A percentile compares a stretch with the other conserved stretches of the same genome.
Conservation (phyloP, 2,113 vertebrate genomes). For the Ramphastos sulfuratus region DNA sequence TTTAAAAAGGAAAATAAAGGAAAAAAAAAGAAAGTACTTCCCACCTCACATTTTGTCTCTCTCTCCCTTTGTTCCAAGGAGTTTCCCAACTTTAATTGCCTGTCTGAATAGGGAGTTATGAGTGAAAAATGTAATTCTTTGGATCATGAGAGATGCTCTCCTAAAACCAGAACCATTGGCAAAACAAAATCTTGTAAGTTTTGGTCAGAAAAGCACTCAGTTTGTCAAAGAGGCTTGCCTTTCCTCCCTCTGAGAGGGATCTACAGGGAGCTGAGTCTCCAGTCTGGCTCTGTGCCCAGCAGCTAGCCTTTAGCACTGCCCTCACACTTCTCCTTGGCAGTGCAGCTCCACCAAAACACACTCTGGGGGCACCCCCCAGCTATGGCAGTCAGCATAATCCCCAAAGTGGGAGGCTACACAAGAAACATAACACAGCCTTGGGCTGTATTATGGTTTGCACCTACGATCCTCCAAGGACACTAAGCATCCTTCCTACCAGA, state of each 20-base stretch:
- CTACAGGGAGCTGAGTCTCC: background rate
- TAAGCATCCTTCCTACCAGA: background rate
- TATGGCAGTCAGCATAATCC: background rate
- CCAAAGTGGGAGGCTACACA: background rate
- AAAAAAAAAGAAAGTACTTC: background rate
- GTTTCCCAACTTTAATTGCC: background rate
- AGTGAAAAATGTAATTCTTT: background rate
- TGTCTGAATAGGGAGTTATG: background rate
- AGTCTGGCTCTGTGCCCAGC: background rate
- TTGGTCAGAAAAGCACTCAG: background rate
- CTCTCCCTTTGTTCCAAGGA: background rate
- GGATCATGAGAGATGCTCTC: background rate
- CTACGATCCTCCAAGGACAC: background rate
- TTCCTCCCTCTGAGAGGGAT: background rate
- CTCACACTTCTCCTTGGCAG: background rate
- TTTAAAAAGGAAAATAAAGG: background rate
- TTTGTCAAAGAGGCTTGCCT: background rate
- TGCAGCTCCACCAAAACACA: background rate
- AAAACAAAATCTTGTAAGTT: background rate
- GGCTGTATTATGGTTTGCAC: conserved; percentile 10
- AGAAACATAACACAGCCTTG: conserved; percentile 11
- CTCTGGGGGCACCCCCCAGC: conserved; percentile 3
- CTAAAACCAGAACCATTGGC: background rate
- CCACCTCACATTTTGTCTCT: background rate
- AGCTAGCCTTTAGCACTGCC: background rate